Evolutionary conservation across 1,140 invertebrate species (phyloP).

Genomic region (Pogonomyrmex barbatus): DNA sequence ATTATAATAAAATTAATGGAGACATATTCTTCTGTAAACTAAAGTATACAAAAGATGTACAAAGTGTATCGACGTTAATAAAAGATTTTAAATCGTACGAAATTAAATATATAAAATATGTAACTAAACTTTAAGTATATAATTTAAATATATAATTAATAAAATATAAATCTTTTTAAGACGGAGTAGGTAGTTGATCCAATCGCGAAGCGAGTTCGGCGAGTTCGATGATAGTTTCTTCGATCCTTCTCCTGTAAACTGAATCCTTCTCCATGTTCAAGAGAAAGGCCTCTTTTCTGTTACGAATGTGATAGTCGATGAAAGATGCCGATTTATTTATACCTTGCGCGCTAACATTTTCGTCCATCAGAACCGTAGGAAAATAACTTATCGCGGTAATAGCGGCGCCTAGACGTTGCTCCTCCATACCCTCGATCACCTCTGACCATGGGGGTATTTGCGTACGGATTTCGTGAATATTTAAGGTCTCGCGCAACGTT

Average conservation of each 20-base stretch:
- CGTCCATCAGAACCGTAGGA: slow-evolving; percentile 80
- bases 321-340: slow-evolving; percentile 74
- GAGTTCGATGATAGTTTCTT: slow-evolving; percentile 79
- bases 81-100: slow-evolving; percentile 1
- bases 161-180: slow-evolving; percentile 25
- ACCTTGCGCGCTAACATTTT: slow-evolving; percentile 65
- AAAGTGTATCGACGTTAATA: not conserved
- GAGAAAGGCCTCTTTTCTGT: slow-evolving; percentile 73
- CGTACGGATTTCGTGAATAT: slow-evolving; percentile 15
- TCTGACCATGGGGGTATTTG: slow-evolving; percentile 77
- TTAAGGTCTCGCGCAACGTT: slow-evolving; percentile 71
- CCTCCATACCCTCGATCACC: slow-evolving; percentile 78
- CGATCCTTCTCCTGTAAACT: slow-evolving; percentile 75
- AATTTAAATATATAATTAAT: not conserved
- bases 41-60: not conserved
- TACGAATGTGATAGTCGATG: slow-evolving; percentile 72
- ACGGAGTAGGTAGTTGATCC: slow-evolving; percentile 69
- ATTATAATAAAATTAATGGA: not conserved
- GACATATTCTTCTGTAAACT: not conserved
- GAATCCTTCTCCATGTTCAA: slow-evolving; percentile 74
- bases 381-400: slow-evolving; percentile 78
- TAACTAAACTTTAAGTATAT: not conserved
- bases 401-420: slow-evolving; percentile 79
- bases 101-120: slow-evolving; percentile 3
- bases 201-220: slow-evolving; percentile 76